Percentiles rank a stretch among this genome's conserved stretches.
These are phyloP conservation scores for Hypomecis punctinalis DNA, from an alignment of 2,888 invertebrate species.

Conservation along the genomic window DNA sequence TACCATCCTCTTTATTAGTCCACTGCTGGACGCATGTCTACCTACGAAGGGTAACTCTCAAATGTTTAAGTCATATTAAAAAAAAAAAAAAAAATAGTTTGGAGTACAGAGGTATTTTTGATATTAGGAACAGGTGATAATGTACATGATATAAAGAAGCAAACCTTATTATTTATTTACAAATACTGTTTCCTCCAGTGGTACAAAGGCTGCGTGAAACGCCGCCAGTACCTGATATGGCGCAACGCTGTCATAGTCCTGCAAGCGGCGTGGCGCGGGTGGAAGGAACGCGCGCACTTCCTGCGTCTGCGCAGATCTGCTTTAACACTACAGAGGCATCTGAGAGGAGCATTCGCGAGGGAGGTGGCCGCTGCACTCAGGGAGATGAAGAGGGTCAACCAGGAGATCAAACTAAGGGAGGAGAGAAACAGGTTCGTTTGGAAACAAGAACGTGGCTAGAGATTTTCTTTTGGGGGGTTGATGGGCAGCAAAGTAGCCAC, in stretches of 20 bases:
- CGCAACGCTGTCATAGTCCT: slow-evolving; percentile 89
- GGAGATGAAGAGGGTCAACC: slow-evolving; percentile 94
- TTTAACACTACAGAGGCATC: slow-evolving; percentile 93
- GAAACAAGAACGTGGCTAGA: neutral
- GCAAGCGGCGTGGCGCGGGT: slow-evolving; percentile 94
- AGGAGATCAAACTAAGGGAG: slow-evolving; percentile 93
- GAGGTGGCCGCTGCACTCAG: slow-evolving; percentile 94
- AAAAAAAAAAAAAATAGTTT: too few relatives aligned
- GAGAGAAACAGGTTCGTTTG: slow-evolving; percentile 74
- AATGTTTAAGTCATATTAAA: too few relatives aligned
- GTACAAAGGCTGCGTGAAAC: slow-evolving; percentile 88
- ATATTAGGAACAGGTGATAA: too few relatives aligned
- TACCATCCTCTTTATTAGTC: too few relatives aligned
- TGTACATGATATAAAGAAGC: too few relatives aligned
- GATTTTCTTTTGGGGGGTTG: neutral
- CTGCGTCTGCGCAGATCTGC: slow-evolving; percentile 92
- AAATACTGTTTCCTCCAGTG: slow-evolving; percentile 56
- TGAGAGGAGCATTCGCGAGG: slow-evolving; percentile 95
- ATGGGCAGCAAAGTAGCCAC: too few relatives aligned
- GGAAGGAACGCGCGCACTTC: slow-evolving; percentile 93
- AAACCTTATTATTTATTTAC: too few relatives aligned
- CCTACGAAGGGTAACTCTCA: too few relatives aligned
- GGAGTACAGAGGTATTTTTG: too few relatives aligned
- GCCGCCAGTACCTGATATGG: slow-evolving; percentile 88
- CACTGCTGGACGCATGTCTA: too few relatives aligned